phyloP scores from a whole-genome alignment of 35 echinoderm and acorn worm species.

The Hemicentrotus pulcherrimus region DNA sequence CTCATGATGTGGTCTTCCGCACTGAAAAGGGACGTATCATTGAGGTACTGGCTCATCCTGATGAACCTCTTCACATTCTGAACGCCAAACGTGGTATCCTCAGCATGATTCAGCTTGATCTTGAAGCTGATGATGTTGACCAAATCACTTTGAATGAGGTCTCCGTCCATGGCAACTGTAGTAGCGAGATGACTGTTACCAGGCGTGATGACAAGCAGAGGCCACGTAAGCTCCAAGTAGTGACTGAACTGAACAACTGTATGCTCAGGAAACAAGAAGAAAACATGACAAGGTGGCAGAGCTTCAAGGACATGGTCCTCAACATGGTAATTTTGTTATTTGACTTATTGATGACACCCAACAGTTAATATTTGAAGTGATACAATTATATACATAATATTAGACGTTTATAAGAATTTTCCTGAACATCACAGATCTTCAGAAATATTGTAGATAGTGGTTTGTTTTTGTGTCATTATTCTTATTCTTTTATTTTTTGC shows the following conservation, averaged over 20 bases:
- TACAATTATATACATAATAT: not conserved
- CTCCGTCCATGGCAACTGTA: conserved; percentile 79
- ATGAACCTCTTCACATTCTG: conserved; percentile 67
- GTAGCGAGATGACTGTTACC: conserved; percentile 54
- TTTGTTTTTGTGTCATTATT: not conserved
- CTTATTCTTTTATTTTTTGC: conserved; percentile 10
- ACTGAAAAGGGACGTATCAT: conserved; percentile 67
- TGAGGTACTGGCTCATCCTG: conserved; percentile 63
- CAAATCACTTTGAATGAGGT: conserved; percentile 44
- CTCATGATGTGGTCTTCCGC: conserved; percentile 56
- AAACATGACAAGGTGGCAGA: conserved; percentile 41
- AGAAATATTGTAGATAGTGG: too few species aligned
- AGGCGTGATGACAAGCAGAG: not conserved
- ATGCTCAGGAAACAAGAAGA: not conserved
- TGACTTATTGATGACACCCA: not conserved
- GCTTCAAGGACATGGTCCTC: not conserved
- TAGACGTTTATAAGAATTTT: not conserved
- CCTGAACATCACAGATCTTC: not conserved
- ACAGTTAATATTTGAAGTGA: not conserved
- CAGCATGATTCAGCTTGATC: conserved; percentile 67
- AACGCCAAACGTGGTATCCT: conserved; percentile 93
- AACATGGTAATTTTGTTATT: conserved; percentile 13
- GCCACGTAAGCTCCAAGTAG: conserved; percentile 51
- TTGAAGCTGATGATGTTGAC: conserved; percentile 43
- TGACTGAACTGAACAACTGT: conserved; percentile 84